Base-by-base conservation (phyloP, 2,797 vertebrate genomes). In the Loris lydekkerianus region DNA sequence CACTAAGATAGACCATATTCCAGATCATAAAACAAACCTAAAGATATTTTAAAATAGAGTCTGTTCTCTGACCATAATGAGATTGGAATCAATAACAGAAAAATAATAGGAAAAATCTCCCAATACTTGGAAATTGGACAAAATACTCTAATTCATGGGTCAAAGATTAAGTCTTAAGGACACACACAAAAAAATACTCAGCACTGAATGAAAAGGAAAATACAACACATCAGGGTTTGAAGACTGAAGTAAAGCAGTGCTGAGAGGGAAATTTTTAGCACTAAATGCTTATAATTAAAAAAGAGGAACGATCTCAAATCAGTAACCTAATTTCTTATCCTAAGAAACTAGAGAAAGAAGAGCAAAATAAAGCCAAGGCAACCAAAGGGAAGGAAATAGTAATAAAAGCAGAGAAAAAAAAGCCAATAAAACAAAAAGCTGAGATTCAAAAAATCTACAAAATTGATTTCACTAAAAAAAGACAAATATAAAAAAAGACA, bases 11-110 rank as follows among this genome's bases (percentile, higher is more conserved):
- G 65, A 87, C 4, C 14, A 53, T 67, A 87, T 43, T 20, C 53
- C 65, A 34, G 56, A 61, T 88, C 31, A 91, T 86, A 89, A 86
- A 95, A 86, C 60, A 90, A 85, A 96, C 20, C 20, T 84, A 58
- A 73, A 78, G 31, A 67, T 29, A 81, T 69, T 46, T 81, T 43
- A 91, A 78, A 80, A 63, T 40, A 83, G 20, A 78, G 43, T 60
- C 78, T 53, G 49, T 77, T 93, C 31, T 76, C 8, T 89, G 40
- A 82, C 10, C 40, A 69, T 53, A 92, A 84, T 31, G 53, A n/a
- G 77, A 78, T 84, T 37, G 37, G 82, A 53, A 91, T 86, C 58
- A 89, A 0, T 77, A 89, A 91, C 17, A 84, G 40, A 93, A 81
- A 80, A 67, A 58, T 34, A 89, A 85, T 13, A 86, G 17, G 18